phyloP scores from a whole-genome alignment of 2,888 invertebrate genomes.

The Chouioia cunea region DNA sequence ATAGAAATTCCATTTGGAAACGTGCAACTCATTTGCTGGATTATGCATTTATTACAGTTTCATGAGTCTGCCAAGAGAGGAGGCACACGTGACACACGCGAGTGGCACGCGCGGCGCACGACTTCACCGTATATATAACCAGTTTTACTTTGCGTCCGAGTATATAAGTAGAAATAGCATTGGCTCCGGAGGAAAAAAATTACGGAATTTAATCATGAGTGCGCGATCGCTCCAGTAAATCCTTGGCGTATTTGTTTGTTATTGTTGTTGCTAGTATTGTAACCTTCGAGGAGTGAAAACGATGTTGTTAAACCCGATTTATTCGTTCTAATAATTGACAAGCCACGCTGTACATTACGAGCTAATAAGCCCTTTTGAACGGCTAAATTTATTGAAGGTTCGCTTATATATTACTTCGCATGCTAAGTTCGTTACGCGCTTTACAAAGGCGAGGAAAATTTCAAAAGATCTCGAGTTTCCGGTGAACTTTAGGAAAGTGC shows the following conservation, averaged over 20 bases:
- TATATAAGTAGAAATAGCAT: background rate
- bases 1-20: too few species aligned
- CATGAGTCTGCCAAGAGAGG: conserved; percentile 12
- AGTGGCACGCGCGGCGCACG: conserved; percentile 66
- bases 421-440: too few species aligned
- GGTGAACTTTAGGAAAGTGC: conserved; percentile 5
- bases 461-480: too few species aligned
- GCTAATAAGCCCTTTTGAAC: conserved; percentile 28
- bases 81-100: conserved; percentile 65
- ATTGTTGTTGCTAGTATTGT: background rate
- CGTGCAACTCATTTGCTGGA: background rate
- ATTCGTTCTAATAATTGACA: conserved; percentile 40
- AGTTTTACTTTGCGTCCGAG: conserved; percentile 57
- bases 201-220: background rate
- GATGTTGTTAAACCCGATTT: conserved; percentile 15
- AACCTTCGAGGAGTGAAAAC: conserved; percentile 8
- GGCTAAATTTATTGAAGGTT: too few species aligned
- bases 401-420: too few species aligned
- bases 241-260: background rate
- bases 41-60: conserved; percentile 35
- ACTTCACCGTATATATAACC: conserved; percentile 61
- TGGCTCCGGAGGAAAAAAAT: background rate
- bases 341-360: conserved; percentile 25
- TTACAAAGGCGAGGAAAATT: too few species aligned
- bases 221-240: background rate